phyloP scores from a whole-genome alignment of 2,113 vertebrate genomes.

The Gambusia holbrooki region DNA sequence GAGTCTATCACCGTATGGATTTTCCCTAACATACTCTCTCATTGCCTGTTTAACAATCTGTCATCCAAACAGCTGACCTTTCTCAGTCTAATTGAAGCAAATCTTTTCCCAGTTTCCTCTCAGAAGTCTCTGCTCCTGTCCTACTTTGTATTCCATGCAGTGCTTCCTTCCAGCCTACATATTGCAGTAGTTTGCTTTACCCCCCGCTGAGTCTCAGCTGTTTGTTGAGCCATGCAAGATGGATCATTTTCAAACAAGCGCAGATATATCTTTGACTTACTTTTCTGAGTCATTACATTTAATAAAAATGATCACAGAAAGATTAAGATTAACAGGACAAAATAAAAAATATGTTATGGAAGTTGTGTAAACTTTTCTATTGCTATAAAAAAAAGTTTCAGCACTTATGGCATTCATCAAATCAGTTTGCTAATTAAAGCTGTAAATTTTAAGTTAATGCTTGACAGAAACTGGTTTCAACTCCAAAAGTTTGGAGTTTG shows the following conservation, averaged over 20 bases:
- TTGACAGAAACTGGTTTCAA: too few species aligned
- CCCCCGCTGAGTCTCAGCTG: slow-evolving; percentile 46
- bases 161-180: slow-evolving; percentile 26
- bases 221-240: slow-evolving; percentile 50
- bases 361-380: too few species aligned
- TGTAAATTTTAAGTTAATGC: too few species aligned
- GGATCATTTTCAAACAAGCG: not conserved
- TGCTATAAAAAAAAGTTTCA: too few species aligned
- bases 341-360: too few species aligned
- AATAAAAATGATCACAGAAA: not conserved
- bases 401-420: too few species aligned
- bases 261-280: not conserved
- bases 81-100: slow-evolving; percentile 44
- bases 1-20: slow-evolving; percentile 23
- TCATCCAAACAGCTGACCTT: slow-evolving; percentile 60
- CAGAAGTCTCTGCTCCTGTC: slow-evolving; percentile 15
- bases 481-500: too few species aligned
- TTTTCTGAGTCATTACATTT: not conserved
- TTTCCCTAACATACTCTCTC: slow-evolving; percentile 37
- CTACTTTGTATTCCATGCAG: slow-evolving; percentile 41
- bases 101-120: slow-evolving; percentile 37
- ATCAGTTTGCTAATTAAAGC: too few species aligned
- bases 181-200: slow-evolving; percentile 35
- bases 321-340: too few species aligned
- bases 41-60: slow-evolving; percentile 46